Percentiles rank a stretch among this genome's conserved stretches.
Evolutionary conservation across 2,888 invertebrate species (phyloP).

Genomic region (Endotricha flammealis): DNA sequence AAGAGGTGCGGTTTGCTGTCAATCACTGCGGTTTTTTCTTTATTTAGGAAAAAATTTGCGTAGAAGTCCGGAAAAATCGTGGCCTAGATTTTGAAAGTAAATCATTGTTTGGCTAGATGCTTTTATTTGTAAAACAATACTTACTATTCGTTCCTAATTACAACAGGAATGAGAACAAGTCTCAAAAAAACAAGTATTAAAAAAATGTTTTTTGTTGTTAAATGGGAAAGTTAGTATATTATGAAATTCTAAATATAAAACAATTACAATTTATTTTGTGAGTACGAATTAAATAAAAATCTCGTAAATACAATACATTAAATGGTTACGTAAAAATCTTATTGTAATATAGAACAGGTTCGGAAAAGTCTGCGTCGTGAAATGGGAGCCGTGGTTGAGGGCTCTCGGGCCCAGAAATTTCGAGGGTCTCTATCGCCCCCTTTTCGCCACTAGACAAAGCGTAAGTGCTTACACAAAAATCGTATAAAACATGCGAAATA

Average conservation of each 20-base stretch:
- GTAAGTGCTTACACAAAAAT: constrained; percentile 20
- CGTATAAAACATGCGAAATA: constrained; percentile 11
- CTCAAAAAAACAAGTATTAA: too few relatives aligned
- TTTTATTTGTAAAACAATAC: too few relatives aligned
- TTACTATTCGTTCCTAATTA: too few relatives aligned
- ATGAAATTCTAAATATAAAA: too few relatives aligned
- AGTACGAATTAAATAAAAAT: neutral
- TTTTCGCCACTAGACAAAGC: constrained; percentile 27
- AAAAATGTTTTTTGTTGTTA: too few relatives aligned
- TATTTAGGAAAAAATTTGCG: constrained; percentile 2
- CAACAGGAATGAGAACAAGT: too few relatives aligned
- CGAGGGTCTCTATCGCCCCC: constrained; percentile 31
- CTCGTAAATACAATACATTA: neutral
- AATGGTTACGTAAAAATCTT: constrained; percentile 3
- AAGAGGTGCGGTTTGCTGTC: constrained; percentile 11
- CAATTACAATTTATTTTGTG: too few relatives aligned
- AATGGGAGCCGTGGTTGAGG: constrained; percentile 29
- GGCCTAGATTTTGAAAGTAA: too few relatives aligned
- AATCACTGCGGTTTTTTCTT: constrained; percentile 6
- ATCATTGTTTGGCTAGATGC: too few relatives aligned
- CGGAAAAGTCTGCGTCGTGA: constrained; percentile 21
- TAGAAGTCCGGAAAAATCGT: neutral
- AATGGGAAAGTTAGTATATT: too few relatives aligned
- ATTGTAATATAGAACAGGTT: constrained; percentile 21
- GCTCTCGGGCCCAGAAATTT: constrained; percentile 28